Evolutionary conservation across 2,888 invertebrate genomes (phyloP).

Genomic region (Platerodrilus igneus): DNA sequence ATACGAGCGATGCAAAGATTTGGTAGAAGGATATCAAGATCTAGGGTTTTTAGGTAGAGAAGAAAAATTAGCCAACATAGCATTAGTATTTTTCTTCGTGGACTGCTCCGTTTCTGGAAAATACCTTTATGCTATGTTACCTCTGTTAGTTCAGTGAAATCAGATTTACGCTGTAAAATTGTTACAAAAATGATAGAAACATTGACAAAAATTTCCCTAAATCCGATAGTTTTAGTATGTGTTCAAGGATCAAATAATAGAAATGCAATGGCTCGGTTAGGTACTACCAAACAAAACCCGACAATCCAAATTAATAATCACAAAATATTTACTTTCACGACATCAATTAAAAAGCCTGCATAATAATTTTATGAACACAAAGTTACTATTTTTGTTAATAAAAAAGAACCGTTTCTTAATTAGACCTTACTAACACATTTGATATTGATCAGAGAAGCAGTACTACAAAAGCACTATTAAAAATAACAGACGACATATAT

Average conservation of each 20-base stretch:
- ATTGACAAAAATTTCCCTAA: constrained; percentile 9
- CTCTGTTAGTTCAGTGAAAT: constrained; percentile 14
- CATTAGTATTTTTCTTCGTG: constrained; percentile 16
- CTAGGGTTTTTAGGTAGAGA: constrained; percentile 18
- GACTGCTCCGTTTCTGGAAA: constrained; percentile 19
- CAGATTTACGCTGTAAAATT: constrained; percentile 12
- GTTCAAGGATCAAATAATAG: constrained; percentile 20
- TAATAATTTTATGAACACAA: constrained; percentile 18
- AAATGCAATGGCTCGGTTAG: constrained; percentile 12
- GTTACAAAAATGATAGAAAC: constrained; percentile 10
- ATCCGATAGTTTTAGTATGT: constrained; percentile 15
- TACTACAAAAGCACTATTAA: constrained; percentile 7
- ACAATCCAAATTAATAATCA: constrained; percentile 7
- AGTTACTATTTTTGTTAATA: constrained; percentile 7
- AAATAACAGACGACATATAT: constrained; percentile 15
- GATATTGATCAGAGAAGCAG: constrained; percentile 10
- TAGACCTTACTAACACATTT: constrained; percentile 13
- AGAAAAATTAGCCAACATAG: constrained; percentile 18
- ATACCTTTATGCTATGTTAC: constrained; percentile 19
- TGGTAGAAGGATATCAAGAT: constrained; percentile 24
- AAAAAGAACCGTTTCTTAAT: constrained; percentile 12
- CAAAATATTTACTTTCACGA: constrained; percentile 15
- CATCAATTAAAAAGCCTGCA: constrained; percentile 19
- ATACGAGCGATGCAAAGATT: constrained; percentile 16
- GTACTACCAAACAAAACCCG: constrained; percentile 15